Conservation (phyloP, 2,797 vertebrate species). For the Pelobates cultripes region DNA sequence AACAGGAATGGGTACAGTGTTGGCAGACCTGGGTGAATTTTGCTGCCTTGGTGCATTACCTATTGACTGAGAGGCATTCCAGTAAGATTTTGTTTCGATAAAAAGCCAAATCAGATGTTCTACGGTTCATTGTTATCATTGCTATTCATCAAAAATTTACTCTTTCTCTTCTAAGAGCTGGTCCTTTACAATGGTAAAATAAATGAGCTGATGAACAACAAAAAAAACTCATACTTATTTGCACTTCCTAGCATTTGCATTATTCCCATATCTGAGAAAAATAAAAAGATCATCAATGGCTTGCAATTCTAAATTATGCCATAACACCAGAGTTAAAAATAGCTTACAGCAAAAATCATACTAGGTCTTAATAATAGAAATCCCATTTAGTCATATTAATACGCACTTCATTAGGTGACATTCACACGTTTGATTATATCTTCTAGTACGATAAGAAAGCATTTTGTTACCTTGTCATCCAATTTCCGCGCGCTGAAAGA, state of each 20-base stretch:
- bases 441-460: conserved; percentile 59
- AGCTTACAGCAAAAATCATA: conserved; percentile 43
- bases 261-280: conserved; percentile 53
- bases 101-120: too few relatives aligned
- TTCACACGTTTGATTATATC: conserved; percentile 59
- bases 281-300: conserved; percentile 38
- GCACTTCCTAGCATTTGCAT: conserved; percentile 45
- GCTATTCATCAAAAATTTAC: too few relatives aligned
- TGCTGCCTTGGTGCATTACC: too few relatives aligned
- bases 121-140: too few relatives aligned
- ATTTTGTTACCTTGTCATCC: conserved; percentile 91
- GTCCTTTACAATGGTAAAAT: conserved; percentile 60
- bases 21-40: too few relatives aligned
- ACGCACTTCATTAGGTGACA: conserved; percentile 60
- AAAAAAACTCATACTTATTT: conserved; percentile 67
- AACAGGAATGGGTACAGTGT: too few relatives aligned
- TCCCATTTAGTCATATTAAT: background rate
- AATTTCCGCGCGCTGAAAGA: conserved; percentile 96
- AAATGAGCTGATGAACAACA: conserved; percentile 64
- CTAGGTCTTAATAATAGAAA: background rate
- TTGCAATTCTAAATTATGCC: conserved; percentile 64
- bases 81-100: too few relatives aligned
- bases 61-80: too few relatives aligned
- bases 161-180: conserved; percentile 25
- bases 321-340: conserved; percentile 62